A percentile compares a stretch with the other conserved stretches of the same genome.
Evolutionary conservation across 2,113 vertebrate genomes (phyloP).

Genomic region (Puffinus mauretanicus): DNA sequence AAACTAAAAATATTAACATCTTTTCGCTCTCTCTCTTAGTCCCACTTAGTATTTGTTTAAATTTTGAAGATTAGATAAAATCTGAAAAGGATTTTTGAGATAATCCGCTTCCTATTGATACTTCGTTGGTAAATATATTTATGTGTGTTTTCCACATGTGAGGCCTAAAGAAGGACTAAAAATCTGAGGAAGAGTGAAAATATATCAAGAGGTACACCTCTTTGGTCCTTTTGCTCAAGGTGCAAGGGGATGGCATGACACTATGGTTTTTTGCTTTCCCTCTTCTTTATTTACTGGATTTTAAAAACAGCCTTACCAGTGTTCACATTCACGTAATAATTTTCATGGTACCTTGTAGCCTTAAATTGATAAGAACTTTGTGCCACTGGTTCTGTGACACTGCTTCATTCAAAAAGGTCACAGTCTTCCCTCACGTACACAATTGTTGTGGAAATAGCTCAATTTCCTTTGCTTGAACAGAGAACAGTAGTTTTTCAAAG

Average conservation of each 20-base stretch:
- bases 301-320: not conserved
- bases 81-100: not conserved
- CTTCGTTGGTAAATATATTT: not conserved
- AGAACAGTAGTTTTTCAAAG: not conserved
- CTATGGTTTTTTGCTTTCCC: not conserved
- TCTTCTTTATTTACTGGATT: not conserved
- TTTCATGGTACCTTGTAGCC: not conserved
- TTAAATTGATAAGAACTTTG: not conserved
- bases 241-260: not conserved
- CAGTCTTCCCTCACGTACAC: not conserved
- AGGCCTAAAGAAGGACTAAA: not conserved
- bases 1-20: not conserved
- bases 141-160: not conserved
- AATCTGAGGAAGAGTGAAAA: not conserved
- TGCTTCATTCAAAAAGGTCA: not conserved
- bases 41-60: not conserved
- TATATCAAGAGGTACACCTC: not conserved
- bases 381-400: not conserved
- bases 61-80: not conserved
- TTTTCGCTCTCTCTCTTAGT: not conserved
- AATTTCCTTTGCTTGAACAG: not conserved
- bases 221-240: not conserved
- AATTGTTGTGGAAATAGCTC: not conserved
- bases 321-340: not conserved
- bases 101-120: not conserved